Evolutionary conservation across 2,113 vertebrate species (phyloP).

Genomic region (Acrocephalus arundinaceus): DNA sequence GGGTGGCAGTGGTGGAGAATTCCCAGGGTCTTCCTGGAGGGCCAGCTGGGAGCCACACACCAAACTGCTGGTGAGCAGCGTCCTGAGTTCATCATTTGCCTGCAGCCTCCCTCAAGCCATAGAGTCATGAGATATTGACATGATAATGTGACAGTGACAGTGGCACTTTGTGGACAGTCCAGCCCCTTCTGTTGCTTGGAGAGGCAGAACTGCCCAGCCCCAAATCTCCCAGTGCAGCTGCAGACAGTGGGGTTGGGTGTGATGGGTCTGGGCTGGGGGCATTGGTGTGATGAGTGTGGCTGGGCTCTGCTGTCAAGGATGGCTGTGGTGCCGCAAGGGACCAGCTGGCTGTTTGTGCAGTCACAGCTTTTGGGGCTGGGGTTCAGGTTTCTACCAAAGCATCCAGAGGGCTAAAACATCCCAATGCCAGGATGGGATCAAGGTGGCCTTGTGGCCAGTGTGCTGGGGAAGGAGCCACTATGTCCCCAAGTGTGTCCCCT

Average conservation of each 20-base stretch:
- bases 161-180: background rate
- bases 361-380: background rate
- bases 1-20: background rate
- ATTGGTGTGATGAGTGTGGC: background rate
- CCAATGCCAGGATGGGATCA: background rate
- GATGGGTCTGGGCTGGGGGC: background rate
- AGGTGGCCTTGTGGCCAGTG: background rate
- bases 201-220: background rate
- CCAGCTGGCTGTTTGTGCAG: fast-evolving
- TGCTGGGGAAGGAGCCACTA: background rate
- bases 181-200: background rate
- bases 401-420: background rate
- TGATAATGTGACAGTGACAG: background rate
- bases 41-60: background rate
- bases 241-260: background rate
- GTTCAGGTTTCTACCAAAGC: background rate
- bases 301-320: background rate
- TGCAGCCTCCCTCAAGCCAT: background rate
- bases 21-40: background rate
- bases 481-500: background rate
- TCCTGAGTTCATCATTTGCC: background rate
- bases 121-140: background rate
- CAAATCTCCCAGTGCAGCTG: background rate
- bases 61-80: background rate
- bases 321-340: background rate